These are phyloP conservation scores for Silurus glanis DNA, from an alignment of 2,113 vertebrate genomes.

Conservation along the genomic window DNA sequence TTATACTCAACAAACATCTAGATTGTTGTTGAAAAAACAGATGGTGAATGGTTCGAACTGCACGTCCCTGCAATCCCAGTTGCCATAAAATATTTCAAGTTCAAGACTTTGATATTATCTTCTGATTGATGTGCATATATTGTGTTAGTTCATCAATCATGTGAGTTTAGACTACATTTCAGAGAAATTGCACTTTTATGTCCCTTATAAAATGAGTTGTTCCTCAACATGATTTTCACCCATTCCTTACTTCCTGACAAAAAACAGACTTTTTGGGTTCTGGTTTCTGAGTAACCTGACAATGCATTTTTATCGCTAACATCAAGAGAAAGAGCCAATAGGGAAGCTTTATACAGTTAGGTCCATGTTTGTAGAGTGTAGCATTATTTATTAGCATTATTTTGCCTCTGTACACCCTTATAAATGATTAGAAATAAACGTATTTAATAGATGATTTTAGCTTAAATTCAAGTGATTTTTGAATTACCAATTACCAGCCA, in stretches of 20 bases:
- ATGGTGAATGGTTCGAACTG: neutral
- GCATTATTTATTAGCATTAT: too few species aligned
- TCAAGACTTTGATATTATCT: neutral
- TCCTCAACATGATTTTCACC: neutral
- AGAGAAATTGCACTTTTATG: neutral
- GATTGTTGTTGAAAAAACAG: neutral
- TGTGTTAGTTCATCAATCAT: neutral
- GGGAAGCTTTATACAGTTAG: too few species aligned
- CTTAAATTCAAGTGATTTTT: too few species aligned
- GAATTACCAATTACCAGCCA: too few species aligned
- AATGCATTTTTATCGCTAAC: neutral
- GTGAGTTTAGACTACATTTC: neutral
- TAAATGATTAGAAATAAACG: too few species aligned
- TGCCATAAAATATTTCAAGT: neutral
- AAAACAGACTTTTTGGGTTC: neutral
- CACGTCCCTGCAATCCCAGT: neutral
- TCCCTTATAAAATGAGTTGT: neutral
- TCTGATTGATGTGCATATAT: neutral
- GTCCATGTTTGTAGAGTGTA: too few species aligned
- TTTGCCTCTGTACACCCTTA: too few species aligned
- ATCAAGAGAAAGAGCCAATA: neutral
- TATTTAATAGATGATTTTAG: too few species aligned
- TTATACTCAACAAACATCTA: conserved; percentile 22
- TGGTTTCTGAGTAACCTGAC: neutral
- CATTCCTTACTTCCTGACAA: neutral